phyloP scores from a whole-genome alignment of 1,140 invertebrate genomes.

The Psix sp. region DNA sequence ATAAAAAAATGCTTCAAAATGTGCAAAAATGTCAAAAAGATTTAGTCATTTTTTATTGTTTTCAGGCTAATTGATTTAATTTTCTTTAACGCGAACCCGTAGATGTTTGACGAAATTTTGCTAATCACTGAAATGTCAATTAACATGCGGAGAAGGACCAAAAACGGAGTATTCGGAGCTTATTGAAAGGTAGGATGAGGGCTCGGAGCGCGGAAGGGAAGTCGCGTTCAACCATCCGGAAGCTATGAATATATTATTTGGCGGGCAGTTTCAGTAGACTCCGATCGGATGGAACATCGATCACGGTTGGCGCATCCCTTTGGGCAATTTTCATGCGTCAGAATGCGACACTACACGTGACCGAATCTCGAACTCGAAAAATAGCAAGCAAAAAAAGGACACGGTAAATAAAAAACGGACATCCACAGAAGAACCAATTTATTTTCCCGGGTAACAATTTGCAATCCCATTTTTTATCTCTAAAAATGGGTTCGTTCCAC shows the following conservation, averaged over 20 bases:
- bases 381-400: slow-evolving; percentile 8
- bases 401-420: neutral
- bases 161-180: slow-evolving; percentile 56
- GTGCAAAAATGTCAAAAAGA: no score
- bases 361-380: slow-evolving; percentile 45
- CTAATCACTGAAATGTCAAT: slow-evolving; percentile 57
- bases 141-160: slow-evolving; percentile 55
- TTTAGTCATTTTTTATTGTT: no score
- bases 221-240: slow-evolving; percentile 73
- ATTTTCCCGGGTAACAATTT: slow-evolving; percentile 28
- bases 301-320: slow-evolving; percentile 70
- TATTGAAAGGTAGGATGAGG: slow-evolving; percentile 45
- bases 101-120: slow-evolving; percentile 52
- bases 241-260: slow-evolving; percentile 73
- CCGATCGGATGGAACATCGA: slow-evolving; percentile 69
- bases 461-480: slow-evolving; percentile 17
- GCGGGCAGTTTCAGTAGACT: slow-evolving; percentile 67
- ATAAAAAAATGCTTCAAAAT: no score
- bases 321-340: slow-evolving; percentile 73
- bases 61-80: no score
- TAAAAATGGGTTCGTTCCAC: neutral
- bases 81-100: slow-evolving; percentile 33
- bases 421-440: slow-evolving; percentile 24
- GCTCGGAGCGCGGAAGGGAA: slow-evolving; percentile 62
- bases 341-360: slow-evolving; percentile 69